phyloP scores from a whole-genome alignment of 2,797 vertebrate species.

The Chaenodraco wilsoni region DNA sequence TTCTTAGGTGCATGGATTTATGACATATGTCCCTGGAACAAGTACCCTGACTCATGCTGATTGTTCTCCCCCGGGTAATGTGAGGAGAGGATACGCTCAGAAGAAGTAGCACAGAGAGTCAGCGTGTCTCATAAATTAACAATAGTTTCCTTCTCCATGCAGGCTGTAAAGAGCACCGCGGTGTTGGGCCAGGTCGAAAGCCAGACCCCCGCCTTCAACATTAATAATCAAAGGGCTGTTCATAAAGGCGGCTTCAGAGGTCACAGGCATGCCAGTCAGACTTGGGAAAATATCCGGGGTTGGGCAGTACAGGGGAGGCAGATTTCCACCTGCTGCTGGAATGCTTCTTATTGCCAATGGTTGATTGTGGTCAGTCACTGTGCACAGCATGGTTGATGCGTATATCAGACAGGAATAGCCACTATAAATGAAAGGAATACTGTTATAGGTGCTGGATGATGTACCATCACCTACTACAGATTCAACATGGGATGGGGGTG shows the following conservation, averaged over 20 bases:
- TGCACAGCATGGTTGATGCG: conserved; percentile 17
- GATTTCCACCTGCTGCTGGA: conserved; percentile 58
- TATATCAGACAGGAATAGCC: conserved; percentile 10
- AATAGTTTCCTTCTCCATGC: conserved; percentile 41
- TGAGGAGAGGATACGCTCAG: neutral
- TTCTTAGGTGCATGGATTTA: neutral
- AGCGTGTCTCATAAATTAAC: conserved; percentile 63
- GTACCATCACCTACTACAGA: conserved; percentile 16
- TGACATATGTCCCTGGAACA: conserved; percentile 10
- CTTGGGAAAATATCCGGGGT: conserved; percentile 26
- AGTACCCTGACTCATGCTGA: neutral
- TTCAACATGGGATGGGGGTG: conserved; percentile 36
- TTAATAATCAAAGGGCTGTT: conserved; percentile 75
- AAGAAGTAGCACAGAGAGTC: conserved; percentile 36
- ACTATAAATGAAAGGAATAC: neutral
- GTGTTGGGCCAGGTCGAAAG: conserved; percentile 41
- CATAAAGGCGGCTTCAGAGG: conserved; percentile 61
- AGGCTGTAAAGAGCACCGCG: conserved; percentile 41
- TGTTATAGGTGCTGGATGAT: conserved; percentile 10
- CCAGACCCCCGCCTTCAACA: conserved; percentile 52
- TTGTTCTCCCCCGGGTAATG: neutral
- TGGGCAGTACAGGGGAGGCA: neutral
- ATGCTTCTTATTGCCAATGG: conserved; percentile 12
- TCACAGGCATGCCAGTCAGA: conserved; percentile 51
- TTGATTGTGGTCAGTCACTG: conserved; percentile 14